phyloP scores from a whole-genome alignment of 1,140 invertebrate species.

The Manduca sexta region DNA sequence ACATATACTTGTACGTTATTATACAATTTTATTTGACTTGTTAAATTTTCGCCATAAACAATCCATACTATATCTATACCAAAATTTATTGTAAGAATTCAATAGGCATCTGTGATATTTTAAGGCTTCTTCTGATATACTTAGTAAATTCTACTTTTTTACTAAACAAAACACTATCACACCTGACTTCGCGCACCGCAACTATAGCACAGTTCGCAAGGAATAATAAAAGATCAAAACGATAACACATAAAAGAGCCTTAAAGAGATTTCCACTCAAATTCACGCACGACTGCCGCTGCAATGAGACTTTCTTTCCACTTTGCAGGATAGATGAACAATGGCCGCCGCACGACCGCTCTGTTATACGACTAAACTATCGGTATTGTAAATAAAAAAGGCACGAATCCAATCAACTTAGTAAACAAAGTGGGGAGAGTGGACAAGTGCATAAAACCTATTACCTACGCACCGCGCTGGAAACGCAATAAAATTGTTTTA shows the following conservation, averaged over 20 bases:
- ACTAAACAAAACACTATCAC: no score
- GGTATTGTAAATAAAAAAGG: slow-evolving; percentile 57
- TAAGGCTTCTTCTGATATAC: no score
- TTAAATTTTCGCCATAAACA: no score
- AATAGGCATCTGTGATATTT: no score
- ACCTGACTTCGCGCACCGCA: no score
- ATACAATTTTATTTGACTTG: no score
- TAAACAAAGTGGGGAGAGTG: slow-evolving; percentile 38
- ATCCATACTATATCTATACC: no score
- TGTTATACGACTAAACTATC: slow-evolving; percentile 1
- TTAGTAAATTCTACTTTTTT: no score
- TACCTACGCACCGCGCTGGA: slow-evolving; percentile 12
- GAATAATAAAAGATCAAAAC: background rate
- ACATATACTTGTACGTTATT: no score
- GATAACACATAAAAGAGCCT: background rate
- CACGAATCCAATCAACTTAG: slow-evolving; percentile 68
- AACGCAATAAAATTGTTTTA: slow-evolving; percentile 61
- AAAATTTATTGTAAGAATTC: no score
- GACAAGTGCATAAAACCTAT: slow-evolving; percentile 9
- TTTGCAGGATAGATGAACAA: slow-evolving; percentile 12
- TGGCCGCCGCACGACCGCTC: slow-evolving; percentile 7
- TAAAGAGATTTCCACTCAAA: slow-evolving; percentile 8
- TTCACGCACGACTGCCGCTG: slow-evolving; percentile 10
- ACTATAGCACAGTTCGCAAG: no score
- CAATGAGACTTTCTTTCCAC: slow-evolving; percentile 6